Conservation (phyloP, 2,113 vertebrate genomes). For the Xiphophorus hellerii region DNA sequence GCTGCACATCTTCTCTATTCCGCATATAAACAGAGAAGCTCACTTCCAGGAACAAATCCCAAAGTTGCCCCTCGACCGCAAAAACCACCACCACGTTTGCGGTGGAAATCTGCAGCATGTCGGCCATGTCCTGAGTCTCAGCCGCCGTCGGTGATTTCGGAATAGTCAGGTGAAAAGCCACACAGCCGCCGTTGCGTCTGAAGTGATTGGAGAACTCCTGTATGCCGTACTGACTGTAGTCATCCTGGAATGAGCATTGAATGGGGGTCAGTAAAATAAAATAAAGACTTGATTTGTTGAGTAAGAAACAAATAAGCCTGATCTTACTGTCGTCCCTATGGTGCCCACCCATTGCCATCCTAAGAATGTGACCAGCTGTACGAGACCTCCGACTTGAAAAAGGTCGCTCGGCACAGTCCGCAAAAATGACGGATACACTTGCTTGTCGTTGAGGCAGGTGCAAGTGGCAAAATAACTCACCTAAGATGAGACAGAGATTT, state of each 20-base stretch:
- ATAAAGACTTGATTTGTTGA: not conserved
- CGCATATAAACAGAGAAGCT: not conserved
- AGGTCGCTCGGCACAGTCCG: constrained; percentile 80
- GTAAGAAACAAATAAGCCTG: not conserved
- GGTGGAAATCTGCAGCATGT: constrained; percentile 66
- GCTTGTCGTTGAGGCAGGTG: constrained; percentile 77
- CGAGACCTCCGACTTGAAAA: constrained; percentile 78
- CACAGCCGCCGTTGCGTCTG: constrained; percentile 66
- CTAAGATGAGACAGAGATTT: constrained; percentile 42
- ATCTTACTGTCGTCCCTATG: constrained; percentile 70
- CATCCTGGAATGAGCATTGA: constrained; percentile 60
- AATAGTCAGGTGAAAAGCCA: constrained; percentile 72
- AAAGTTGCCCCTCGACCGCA: constrained; percentile 74
- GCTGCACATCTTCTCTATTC: not conserved
- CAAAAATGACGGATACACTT: constrained; percentile 74
- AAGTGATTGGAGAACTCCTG: constrained; percentile 76
- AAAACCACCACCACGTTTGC: constrained; percentile 77
- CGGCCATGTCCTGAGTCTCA: constrained; percentile 61
- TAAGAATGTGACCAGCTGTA: constrained; percentile 74
- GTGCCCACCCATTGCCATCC: constrained; percentile 81
- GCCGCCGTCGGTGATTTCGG: constrained; percentile 60
- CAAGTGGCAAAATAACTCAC: constrained; percentile 82
- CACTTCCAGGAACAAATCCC: constrained; percentile 70
- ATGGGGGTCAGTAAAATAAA: not conserved
- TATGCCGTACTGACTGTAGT: constrained; percentile 80